Evolutionary conservation across 2,888 invertebrate genomes (phyloP).

Genomic region (Zygothrica quintamaculata): DNA sequence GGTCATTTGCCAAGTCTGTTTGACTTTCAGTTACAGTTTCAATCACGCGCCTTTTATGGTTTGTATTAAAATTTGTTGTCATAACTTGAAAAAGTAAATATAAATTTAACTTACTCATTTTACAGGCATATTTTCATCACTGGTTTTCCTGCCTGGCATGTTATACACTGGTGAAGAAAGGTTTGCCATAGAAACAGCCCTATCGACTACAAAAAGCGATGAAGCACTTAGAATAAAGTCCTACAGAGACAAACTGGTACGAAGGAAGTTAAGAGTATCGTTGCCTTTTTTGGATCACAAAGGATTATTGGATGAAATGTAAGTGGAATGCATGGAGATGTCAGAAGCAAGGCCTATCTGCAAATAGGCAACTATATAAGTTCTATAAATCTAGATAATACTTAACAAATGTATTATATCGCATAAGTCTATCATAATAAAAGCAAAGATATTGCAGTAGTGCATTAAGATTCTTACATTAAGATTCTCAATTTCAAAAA

Average conservation of each 20-base stretch:
- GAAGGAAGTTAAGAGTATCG: constrained; percentile 69
- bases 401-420: no score
- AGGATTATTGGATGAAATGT: constrained; percentile 79
- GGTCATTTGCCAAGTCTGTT: constrained; percentile 68
- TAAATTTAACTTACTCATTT: neutral
- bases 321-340: constrained; percentile 10
- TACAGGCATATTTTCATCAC: constrained; percentile 75
- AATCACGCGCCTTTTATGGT: constrained; percentile 58
- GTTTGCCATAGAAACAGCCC: constrained; percentile 73
- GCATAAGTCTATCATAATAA: no score
- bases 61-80: neutral
- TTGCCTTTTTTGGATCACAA: constrained; percentile 80
- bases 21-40: constrained; percentile 61
- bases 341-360: no score
- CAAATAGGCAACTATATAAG: no score
- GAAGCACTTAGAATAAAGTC: constrained; percentile 69
- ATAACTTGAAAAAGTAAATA: neutral
- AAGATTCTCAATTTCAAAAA: no score
- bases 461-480: no score
- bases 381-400: no score
- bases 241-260: constrained; percentile 71
- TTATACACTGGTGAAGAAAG: constrained; percentile 74
- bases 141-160: constrained; percentile 79
- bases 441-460: no score
- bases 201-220: constrained; percentile 70